phyloP scores from a whole-genome alignment of 2,888 invertebrate genomes.

The Aphodius granarius region DNA sequence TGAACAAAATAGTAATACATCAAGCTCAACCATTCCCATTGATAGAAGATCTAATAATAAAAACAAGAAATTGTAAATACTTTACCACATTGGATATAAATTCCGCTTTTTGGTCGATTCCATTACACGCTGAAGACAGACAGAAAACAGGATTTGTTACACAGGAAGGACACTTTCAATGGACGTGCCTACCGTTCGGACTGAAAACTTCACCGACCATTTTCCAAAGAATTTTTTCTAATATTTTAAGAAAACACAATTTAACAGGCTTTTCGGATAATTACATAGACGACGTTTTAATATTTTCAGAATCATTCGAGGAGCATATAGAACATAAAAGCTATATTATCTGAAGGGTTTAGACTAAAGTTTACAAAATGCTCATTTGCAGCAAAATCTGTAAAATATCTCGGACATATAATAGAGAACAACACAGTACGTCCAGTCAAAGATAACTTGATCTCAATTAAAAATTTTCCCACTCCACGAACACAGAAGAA shows the following conservation, averaged over 20 bases:
- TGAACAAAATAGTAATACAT: too few relatives aligned
- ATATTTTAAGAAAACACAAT: constrained; percentile 28
- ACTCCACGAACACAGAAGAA: constrained; percentile 27
- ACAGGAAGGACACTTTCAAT: constrained; percentile 35
- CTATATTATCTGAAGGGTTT: constrained; percentile 25
- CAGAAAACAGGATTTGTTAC: constrained; percentile 40
- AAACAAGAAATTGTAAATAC: too few relatives aligned
- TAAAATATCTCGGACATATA: constrained; percentile 27
- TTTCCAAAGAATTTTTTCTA: constrained; percentile 31
- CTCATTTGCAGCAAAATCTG: constrained; percentile 17
- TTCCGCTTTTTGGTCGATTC: constrained; percentile 48
- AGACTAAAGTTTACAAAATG: constrained; percentile 27
- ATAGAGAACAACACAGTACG: constrained; percentile 21
- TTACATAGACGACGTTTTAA: constrained; percentile 35
- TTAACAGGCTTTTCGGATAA: constrained; percentile 28
- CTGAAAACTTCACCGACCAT: too few relatives aligned
- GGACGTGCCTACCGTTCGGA: constrained; percentile 34
- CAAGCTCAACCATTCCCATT: too few relatives aligned
- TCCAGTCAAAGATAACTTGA: constrained; percentile 25
- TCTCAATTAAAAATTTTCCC: constrained; percentile 26
- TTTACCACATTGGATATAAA: constrained; percentile 48
- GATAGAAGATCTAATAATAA: too few relatives aligned
- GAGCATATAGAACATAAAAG: constrained; percentile 31
- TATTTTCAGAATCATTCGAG: constrained; percentile 33
- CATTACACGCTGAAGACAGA: constrained; percentile 41